phyloP scores from a whole-genome alignment of 64 coral and sea anemone species.

The Astreopora myriophthalma region DNA sequence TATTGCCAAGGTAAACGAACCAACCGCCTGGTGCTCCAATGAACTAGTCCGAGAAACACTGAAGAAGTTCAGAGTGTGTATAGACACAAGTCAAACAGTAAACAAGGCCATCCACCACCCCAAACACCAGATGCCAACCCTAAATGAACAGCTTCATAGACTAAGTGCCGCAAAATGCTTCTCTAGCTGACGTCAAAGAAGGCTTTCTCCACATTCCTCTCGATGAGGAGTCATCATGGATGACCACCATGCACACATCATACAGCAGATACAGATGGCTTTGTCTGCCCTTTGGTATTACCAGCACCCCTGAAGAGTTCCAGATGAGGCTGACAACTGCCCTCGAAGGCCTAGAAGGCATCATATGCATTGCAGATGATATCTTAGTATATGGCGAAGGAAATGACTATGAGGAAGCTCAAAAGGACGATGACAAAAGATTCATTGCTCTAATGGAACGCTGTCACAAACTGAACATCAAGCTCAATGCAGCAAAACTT shows the following conservation, averaged over 20 bases:
- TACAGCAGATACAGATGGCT: conserved; percentile 65
- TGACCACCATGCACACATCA: conserved; percentile 75
- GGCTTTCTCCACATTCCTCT: conserved; percentile 47
- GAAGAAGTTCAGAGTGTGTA: conserved; percentile 69
- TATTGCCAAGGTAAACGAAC: conserved; percentile 50
- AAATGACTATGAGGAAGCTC: neutral
- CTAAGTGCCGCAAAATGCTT: conserved; percentile 63
- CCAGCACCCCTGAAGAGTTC: conserved; percentile 36
- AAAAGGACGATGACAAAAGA: conserved; percentile 47
- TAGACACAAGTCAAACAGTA: conserved; percentile 45
- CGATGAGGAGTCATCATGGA: conserved; percentile 52
- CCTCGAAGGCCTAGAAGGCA: conserved; percentile 46
- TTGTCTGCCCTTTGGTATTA: conserved; percentile 59
- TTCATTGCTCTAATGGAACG: conserved; percentile 46
- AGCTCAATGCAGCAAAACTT: conserved; percentile 43
- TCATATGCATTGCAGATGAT: conserved; percentile 26
- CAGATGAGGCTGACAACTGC: conserved; percentile 42
- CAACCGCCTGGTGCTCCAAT: conserved; percentile 66
- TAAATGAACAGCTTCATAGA: conserved; percentile 59
- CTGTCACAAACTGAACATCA: conserved; percentile 29
- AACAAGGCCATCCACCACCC: conserved; percentile 50
- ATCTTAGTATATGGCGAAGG: conserved; percentile 60
- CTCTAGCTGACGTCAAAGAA: conserved; percentile 53
- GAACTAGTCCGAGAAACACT: conserved; percentile 72
- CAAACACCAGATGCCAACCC: conserved; percentile 46